Percentiles rank a stretch among this genome's conserved stretches.
phyloP scores from a whole-genome alignment of 23 tunicate genomes.

The Trididemnum miniatum region DNA sequence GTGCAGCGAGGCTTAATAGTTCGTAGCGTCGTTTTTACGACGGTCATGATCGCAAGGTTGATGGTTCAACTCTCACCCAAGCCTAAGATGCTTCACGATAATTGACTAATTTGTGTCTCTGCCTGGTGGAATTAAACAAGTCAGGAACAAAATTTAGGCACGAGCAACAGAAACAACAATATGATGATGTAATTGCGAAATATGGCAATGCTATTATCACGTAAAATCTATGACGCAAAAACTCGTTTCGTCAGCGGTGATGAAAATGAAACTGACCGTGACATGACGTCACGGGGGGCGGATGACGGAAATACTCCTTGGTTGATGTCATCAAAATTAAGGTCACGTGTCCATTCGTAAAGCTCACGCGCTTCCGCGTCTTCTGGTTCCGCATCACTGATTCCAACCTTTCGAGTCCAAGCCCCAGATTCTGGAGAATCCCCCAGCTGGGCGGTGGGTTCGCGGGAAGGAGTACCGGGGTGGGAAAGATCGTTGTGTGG shows the following conservation, averaged over 20 bases:
- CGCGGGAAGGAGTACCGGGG: slow-evolving; percentile 44
- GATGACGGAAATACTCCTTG: slow-evolving; percentile 29
- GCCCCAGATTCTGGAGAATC: background rate
- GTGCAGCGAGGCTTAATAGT: too few relatives aligned
- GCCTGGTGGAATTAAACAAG: too few relatives aligned
- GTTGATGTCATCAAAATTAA: slow-evolving; percentile 75
- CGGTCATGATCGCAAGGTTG: too few relatives aligned
- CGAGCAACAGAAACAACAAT: too few relatives aligned
- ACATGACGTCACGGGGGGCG: slow-evolving; percentile 18
- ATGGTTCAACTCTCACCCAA: too few relatives aligned
- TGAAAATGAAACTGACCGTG: slow-evolving; percentile 62
- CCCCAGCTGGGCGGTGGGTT: slow-evolving; percentile 15
- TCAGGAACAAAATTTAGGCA: too few relatives aligned
- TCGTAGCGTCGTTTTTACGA: too few relatives aligned
- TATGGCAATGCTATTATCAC: too few relatives aligned
- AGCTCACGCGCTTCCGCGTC: slow-evolving; percentile 78
- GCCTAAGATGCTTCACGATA: too few relatives aligned
- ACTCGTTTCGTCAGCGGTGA: slow-evolving; percentile 57
- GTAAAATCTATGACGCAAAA: slow-evolving; percentile 18
- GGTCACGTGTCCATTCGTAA: slow-evolving; percentile 80
- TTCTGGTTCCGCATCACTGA: slow-evolving; percentile 55
- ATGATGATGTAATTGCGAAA: too few relatives aligned
- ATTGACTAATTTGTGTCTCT: too few relatives aligned
- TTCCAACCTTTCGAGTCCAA: background rate
- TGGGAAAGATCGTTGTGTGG: slow-evolving; percentile 29